Percentiles rank a stretch among this genome's conserved stretches.
phyloP scores from a whole-genome alignment of 2,797 vertebrate species.

The Eremophila alpestris region DNA sequence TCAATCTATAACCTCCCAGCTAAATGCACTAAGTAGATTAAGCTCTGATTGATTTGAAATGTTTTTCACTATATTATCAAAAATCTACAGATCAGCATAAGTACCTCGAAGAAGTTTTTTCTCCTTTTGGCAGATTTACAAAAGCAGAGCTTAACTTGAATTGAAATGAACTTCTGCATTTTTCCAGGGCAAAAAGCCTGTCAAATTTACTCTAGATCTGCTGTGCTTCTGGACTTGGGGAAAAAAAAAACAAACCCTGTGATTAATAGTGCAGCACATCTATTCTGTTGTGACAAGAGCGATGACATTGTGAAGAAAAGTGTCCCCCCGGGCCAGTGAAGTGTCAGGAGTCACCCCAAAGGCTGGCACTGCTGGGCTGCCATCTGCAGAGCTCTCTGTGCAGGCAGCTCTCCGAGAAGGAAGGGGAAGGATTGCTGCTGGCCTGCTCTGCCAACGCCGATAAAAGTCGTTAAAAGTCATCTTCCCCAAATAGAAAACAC shows the following conservation, averaged over 20 bases:
- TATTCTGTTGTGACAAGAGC: neutral
- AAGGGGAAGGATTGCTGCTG: neutral
- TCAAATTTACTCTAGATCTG: slow-evolving; percentile 40
- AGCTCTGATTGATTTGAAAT: slow-evolving; percentile 63
- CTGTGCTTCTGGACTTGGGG: neutral
- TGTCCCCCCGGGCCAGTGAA: neutral
- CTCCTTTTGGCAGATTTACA: slow-evolving; percentile 54
- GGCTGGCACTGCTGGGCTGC: neutral
- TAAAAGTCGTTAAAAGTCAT: neutral
- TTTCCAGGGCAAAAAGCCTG: slow-evolving; percentile 43
- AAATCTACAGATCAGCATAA: slow-evolving; percentile 60
- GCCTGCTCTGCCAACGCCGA: neutral
- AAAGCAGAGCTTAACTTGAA: slow-evolving; percentile 57
- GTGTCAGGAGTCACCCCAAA: neutral
- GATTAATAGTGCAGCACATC: neutral
- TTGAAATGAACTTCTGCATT: slow-evolving; percentile 54
- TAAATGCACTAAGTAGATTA: slow-evolving; percentile 62
- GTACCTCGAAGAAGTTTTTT: slow-evolving; percentile 58
- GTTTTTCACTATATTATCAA: slow-evolving; percentile 52
- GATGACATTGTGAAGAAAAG: neutral
- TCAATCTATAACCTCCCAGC: slow-evolving; percentile 41
- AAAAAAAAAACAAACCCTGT: neutral
- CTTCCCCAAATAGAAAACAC: neutral
- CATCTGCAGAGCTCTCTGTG: neutral
- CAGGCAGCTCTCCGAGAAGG: neutral